Base-by-base conservation (phyloP, 2,888 invertebrate genomes). In the Stomorhina lunata region DNA sequence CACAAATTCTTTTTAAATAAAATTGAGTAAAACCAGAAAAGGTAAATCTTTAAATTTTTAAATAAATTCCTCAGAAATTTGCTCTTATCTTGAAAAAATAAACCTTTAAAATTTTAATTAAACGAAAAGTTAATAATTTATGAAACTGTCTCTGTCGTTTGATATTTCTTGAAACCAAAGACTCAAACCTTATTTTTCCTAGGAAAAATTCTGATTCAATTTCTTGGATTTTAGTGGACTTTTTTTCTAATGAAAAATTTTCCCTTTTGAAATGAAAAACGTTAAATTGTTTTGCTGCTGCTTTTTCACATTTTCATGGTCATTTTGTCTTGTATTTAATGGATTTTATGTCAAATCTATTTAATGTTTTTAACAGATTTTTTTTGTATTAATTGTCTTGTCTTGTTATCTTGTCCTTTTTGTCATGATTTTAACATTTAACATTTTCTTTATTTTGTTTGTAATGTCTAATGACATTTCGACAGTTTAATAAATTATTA, bases 401-500 rank as follows among this genome's bases (percentile, higher is more conserved):
- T 80, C 22, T 37, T 55, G 68, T 84, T 81, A 80, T 85, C 4
- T 77, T 77, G 68, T 69, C 34, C 6, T 43, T 9, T 2, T 79
- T 80, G 85, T 86, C 84, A 86, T 84, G 85, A 86, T 86, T 85
- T 85, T 84, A 85, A 80, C 45, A 17, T 48, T 12, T 32, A 55
- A 76, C 20, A 32, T 73, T 25, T n/a, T n/a, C n/a, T n/a, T n/a
- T n/a, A n/a, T n/a, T n/a, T n/a, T n/a, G n/a, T 82, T 86, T 86
- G 84, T 85, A n/a, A n/a, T 85, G 84, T 85, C 50, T 84, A 73
- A 48, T 63, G 53, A 72, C 45, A 83, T 83, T n/a, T 85, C 88
- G 88, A 88, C 88, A 88, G 88, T 86, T 86, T 85, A 84, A 87
- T 88, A 87, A 88, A 88, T 87, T 87, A 87, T 88, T 88, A 85